Percentiles rank a stretch among this genome's conserved stretches.
Evolutionary conservation across 2,888 invertebrate genomes (phyloP).

Genomic region (Agrotis puta): DNA sequence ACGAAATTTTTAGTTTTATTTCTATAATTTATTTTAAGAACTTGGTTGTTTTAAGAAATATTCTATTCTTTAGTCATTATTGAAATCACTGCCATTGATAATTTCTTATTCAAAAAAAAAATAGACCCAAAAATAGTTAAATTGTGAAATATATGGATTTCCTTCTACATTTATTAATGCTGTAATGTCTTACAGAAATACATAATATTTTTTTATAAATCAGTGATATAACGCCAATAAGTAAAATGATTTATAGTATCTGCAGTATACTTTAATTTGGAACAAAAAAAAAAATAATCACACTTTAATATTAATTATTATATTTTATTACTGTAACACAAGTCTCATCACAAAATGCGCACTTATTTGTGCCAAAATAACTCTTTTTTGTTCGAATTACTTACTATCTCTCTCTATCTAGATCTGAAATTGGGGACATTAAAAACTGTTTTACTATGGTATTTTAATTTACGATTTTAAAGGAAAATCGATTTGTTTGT

Average conservation of each 20-base stretch:
- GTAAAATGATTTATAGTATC: background rate
- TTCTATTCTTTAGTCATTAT: conserved; percentile 28
- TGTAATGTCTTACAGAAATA: background rate
- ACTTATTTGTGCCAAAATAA: conserved; percentile 1
- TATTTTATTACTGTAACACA: background rate
- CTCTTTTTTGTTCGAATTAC: background rate
- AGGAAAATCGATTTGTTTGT: background rate
- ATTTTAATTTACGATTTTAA: background rate
- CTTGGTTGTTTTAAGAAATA: conserved; percentile 10
- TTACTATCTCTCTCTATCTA: background rate
- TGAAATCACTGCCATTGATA: conserved; percentile 50
- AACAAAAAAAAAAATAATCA: background rate
- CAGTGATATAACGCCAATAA: background rate
- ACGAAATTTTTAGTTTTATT: conserved; percentile 40
- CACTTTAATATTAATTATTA: background rate
- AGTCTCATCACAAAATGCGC: conserved; percentile 17
- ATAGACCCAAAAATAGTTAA: background rate
- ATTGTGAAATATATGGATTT: background rate
- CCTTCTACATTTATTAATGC: background rate
- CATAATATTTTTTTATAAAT: background rate
- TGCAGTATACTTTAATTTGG: background rate
- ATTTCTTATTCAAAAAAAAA: background rate
- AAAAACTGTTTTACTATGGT: background rate
- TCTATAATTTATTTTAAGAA: background rate
- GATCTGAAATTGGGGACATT: conserved; percentile 25